These are phyloP conservation scores for Buphagus erythrorhynchus DNA, from an alignment of 2,797 vertebrate genomes.

Conservation along the genomic window DNA sequence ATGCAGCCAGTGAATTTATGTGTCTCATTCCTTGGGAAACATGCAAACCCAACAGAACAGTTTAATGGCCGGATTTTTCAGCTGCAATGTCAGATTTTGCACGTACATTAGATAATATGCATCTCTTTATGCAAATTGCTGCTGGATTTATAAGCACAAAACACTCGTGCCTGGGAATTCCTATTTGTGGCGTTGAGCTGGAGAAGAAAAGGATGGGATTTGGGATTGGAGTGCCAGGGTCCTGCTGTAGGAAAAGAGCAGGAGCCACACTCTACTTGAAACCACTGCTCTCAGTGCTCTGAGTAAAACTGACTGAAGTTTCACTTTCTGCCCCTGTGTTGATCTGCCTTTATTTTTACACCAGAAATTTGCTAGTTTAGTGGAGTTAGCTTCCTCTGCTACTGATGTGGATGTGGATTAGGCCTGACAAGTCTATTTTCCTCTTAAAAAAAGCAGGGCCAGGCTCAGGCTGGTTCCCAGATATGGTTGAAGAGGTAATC, in stretches of 20 bases:
- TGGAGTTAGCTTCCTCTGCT: neutral
- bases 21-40: slow-evolving; percentile 40
- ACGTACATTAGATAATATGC: slow-evolving; percentile 48
- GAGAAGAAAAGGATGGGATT: neutral
- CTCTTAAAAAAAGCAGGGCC: neutral
- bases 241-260: neutral
- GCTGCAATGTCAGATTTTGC: slow-evolving; percentile 43
- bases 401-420: neutral
- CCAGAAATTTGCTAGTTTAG: neutral
- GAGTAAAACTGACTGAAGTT: neutral
- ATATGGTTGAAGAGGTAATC: accelerated
- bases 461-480: neutral
- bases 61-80: slow-evolving; percentile 59
- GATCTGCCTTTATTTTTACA: slow-evolving; percentile 3
- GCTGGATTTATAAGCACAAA: slow-evolving; percentile 37
- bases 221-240: neutral
- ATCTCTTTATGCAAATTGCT: slow-evolving; percentile 49
- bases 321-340: neutral
- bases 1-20: slow-evolving; percentile 52
- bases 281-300: neutral
- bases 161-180: neutral
- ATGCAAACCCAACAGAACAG: neutral
- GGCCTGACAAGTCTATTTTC: neutral
- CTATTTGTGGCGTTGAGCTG: neutral
- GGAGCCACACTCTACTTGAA: neutral